phyloP scores from a whole-genome alignment of 2,888 invertebrate genomes.

The Agapostemon virescens region DNA sequence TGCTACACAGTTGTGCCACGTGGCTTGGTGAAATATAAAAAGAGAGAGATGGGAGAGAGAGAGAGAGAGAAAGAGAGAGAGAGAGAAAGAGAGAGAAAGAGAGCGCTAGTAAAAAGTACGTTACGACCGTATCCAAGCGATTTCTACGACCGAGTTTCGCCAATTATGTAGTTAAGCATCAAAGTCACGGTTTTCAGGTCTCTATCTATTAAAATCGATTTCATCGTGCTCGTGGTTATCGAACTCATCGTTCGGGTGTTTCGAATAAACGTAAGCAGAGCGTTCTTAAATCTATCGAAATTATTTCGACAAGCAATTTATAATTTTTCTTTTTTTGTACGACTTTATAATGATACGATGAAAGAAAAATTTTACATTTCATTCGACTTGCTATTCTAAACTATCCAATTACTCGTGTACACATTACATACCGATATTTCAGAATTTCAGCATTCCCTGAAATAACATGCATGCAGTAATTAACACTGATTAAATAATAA shows the following conservation, averaged over 20 bases:
- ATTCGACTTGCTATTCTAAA: no score
- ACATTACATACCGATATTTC: no score
- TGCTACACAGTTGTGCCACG: not conserved
- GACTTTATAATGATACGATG: not conserved
- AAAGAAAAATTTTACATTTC: no score
- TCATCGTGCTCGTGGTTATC: not conserved
- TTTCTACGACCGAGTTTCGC: slow-evolving; percentile 49
- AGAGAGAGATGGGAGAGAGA: not conserved
- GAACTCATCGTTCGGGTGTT: not conserved
- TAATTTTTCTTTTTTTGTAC: not conserved
- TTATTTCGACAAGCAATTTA: no score
- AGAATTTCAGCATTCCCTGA: no score
- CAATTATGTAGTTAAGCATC: slow-evolving; percentile 28
- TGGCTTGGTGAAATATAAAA: not conserved
- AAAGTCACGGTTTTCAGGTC: slow-evolving; percentile 52
- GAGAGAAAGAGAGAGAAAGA: not conserved
- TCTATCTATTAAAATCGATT: slow-evolving; percentile 10
- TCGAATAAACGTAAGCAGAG: not conserved
- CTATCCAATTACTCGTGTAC: no score
- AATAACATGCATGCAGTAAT: no score
- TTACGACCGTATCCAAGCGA: slow-evolving; percentile 6
- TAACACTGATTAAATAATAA: no score
- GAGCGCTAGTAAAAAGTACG: slow-evolving; percentile 1
- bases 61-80: not conserved
- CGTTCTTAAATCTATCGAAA: not conserved